phyloP scores from a whole-genome alignment of 1,140 invertebrate species.

The Ylistrum balloti region DNA sequence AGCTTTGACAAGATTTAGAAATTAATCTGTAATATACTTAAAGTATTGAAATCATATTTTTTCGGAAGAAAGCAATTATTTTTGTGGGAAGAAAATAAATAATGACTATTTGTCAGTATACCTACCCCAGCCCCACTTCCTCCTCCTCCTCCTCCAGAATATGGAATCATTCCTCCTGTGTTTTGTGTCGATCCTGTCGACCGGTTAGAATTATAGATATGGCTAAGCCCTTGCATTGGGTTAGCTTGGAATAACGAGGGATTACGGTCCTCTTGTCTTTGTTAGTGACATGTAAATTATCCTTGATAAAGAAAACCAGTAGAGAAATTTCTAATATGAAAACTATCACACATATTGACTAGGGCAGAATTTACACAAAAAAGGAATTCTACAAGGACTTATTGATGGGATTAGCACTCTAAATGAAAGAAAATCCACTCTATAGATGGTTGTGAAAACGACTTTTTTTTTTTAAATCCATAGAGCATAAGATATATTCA shows the following conservation, averaged over 20 bases:
- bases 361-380: background rate
- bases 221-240: constrained; percentile 23
- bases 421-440: constrained; percentile 8
- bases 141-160: background rate
- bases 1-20: background rate
- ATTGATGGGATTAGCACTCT: background rate
- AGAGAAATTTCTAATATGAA: background rate
- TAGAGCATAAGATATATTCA: background rate
- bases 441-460: background rate
- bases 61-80: too few relatives aligned
- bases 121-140: background rate
- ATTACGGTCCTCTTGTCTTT: background rate
- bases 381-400: background rate
- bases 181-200: constrained; percentile 15
- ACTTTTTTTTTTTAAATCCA: background rate
- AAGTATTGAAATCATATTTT: too few relatives aligned
- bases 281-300: background rate
- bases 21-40: too few relatives aligned
- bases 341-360: constrained; percentile 15
- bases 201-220: background rate
- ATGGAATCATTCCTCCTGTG: background rate
- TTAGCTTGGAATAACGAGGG: background rate
- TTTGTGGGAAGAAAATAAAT: too few relatives aligned
- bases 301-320: background rate
- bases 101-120: background rate